These are phyloP conservation scores for Drosophila stalkeri DNA, from an alignment of 2,888 invertebrate species.

Conservation along the genomic window DNA sequence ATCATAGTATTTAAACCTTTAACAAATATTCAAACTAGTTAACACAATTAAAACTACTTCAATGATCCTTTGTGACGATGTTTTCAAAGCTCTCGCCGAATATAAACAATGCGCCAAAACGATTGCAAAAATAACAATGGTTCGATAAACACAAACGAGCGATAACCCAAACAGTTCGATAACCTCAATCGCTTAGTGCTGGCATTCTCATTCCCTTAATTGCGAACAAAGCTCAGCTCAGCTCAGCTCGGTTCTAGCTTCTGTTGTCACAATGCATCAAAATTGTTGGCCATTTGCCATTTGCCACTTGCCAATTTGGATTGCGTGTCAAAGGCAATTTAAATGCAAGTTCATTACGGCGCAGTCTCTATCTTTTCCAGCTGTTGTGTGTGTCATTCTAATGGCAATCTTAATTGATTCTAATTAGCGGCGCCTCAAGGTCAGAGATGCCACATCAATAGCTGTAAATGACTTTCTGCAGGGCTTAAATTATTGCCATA, in stretches of 20 bases:
- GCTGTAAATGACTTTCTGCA: constrained; percentile 63
- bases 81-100: neutral
- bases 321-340: constrained; percentile 49
- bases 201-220: neutral
- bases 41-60: neutral
- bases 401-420: constrained; percentile 47
- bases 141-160: neutral
- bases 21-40: too few relatives aligned
- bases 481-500: constrained; percentile 42
- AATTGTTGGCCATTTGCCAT: neutral
- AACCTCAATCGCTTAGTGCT: neutral
- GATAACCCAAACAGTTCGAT: neutral
- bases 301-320: neutral
- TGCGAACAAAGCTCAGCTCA: neutral
- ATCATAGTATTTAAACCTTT: too few relatives aligned
- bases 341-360: constrained; percentile 44
- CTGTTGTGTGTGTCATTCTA: constrained; percentile 29
- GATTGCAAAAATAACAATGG: neutral
- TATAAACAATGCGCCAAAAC: neutral
- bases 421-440: constrained; percentile 34
- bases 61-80: neutral
- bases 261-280: constrained; percentile 14
- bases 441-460: constrained; percentile 39
- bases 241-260: constrained; percentile 2
- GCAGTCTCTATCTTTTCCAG: neutral